These are phyloP conservation scores for Adelphocoris suturalis DNA, from an alignment of 2,888 invertebrate genomes.

Conservation along the genomic window DNA sequence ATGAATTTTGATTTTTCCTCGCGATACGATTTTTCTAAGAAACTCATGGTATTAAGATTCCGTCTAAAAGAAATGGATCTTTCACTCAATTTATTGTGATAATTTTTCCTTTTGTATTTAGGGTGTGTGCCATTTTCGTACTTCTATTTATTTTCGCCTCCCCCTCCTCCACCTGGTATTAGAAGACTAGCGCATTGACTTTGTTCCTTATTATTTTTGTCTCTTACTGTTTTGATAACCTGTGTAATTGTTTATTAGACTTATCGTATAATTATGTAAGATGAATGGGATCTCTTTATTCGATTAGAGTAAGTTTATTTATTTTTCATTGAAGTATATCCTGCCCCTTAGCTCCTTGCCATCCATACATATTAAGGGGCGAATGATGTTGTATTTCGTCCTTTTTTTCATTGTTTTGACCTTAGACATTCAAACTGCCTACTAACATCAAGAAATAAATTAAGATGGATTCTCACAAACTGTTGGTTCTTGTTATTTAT, in stretches of 20 bases:
- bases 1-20: conserved; percentile 9
- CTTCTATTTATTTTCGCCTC: conserved; percentile 54
- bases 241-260: conserved; percentile 56
- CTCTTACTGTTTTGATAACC: conserved; percentile 46
- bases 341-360: conserved; percentile 33
- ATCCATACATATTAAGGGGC: neutral
- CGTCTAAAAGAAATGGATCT: conserved; percentile 56
- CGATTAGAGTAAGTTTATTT: conserved; percentile 61
- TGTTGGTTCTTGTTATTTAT: neutral
- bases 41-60: conserved; percentile 65
- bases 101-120: conserved; percentile 44
- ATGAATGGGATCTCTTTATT: conserved; percentile 65
- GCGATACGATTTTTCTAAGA: conserved; percentile 13
- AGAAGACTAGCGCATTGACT: conserved; percentile 48
- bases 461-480: conserved; percentile 5
- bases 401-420: conserved; percentile 53
- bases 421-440: conserved; percentile 17
- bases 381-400: conserved; percentile 38
- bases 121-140: conserved; percentile 67
- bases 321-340: conserved; percentile 45
- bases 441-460: conserved; percentile 22
- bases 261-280: conserved; percentile 38
- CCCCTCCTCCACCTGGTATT: conserved; percentile 15
- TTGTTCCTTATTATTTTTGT: conserved; percentile 57
- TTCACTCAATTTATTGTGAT: conserved; percentile 66